phyloP scores from a whole-genome alignment of 2,888 invertebrate genomes.

The Drosophila niveifrons region DNA sequence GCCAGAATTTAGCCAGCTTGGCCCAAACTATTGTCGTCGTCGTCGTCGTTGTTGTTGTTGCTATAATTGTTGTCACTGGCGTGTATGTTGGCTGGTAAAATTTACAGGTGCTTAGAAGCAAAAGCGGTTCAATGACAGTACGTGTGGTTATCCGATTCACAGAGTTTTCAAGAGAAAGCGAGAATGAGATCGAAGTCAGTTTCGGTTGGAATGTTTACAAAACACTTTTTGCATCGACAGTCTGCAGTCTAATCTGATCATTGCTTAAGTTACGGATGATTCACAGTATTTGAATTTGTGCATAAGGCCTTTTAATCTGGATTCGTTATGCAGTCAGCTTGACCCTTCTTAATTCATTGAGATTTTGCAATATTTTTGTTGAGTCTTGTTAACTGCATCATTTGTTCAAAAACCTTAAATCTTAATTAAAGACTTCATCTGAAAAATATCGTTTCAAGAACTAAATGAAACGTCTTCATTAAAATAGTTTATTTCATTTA shows the following conservation, averaged over 20 bases:
- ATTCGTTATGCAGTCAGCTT: not conserved
- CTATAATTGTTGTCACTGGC: constrained; percentile 28
- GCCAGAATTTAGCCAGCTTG: constrained; percentile 14
- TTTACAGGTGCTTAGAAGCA: constrained; percentile 64
- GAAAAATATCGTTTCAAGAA: too few species aligned
- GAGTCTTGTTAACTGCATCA: not conserved
- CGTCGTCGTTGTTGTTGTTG: constrained; percentile 19
- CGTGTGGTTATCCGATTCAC: constrained; percentile 9
- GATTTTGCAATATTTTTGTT: not conserved
- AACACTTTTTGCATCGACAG: constrained; percentile 23
- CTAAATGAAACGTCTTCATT: too few species aligned
- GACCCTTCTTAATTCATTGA: not conserved
- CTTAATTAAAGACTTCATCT: too few species aligned
- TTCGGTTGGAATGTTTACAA: constrained; percentile 21
- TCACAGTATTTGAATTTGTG: constrained; percentile 3
- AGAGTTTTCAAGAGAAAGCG: not conserved
- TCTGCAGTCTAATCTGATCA: not conserved
- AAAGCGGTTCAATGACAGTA: constrained; percentile 27
- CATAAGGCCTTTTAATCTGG: not conserved
- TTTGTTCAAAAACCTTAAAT: too few species aligned
- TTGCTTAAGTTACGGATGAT: constrained; percentile 7
- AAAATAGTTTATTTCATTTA: too few species aligned
- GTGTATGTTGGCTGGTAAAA: constrained; percentile 45
- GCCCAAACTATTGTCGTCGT: constrained; percentile 35
- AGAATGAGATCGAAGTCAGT: not conserved